These are phyloP conservation scores for Invenusta paracnida DNA, from an alignment of 2,888 invertebrate species.

Conservation along the genomic window DNA sequence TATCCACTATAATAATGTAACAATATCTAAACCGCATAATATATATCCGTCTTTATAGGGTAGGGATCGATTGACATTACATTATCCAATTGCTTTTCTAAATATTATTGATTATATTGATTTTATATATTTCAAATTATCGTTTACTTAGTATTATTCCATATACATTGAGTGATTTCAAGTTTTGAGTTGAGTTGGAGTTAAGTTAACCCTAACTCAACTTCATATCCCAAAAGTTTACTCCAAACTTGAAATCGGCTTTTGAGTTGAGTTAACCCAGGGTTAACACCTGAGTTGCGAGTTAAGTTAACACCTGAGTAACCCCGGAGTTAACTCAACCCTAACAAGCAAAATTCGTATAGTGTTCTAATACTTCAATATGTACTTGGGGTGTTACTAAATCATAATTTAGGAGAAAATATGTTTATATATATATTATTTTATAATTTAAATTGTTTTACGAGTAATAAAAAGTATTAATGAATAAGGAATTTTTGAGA, in stretches of 20 bases:
- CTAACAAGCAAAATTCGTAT: slow-evolving; percentile 29
- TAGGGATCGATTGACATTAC: too few relatives aligned
- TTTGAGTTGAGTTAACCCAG: slow-evolving; percentile 25
- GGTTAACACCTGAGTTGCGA: slow-evolving; percentile 22
- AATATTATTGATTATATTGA: too few relatives aligned
- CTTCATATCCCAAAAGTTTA: slow-evolving; percentile 29
- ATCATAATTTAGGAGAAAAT: background rate
- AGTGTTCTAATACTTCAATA: background rate
- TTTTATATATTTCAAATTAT: too few relatives aligned
- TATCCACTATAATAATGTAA: too few relatives aligned
- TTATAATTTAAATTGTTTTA: background rate
- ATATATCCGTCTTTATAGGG: too few relatives aligned
- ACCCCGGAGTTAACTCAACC: slow-evolving; percentile 27
- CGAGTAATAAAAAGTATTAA: background rate
- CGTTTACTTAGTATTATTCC: too few relatives aligned
- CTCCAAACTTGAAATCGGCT: slow-evolving; percentile 29
- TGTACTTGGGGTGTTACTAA: background rate
- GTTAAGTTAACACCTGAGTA: slow-evolving; percentile 29
- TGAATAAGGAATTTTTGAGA: background rate
- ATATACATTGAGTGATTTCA: slow-evolving; percentile 15
- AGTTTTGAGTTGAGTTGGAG: slow-evolving; percentile 26
- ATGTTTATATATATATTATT: background rate
- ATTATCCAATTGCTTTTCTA: too few relatives aligned
- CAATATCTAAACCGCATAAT: too few relatives aligned
- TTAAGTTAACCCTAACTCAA: slow-evolving; percentile 23